phyloP scores from a whole-genome alignment of 2,888 invertebrate genomes.

The Stenodema calcarata region DNA sequence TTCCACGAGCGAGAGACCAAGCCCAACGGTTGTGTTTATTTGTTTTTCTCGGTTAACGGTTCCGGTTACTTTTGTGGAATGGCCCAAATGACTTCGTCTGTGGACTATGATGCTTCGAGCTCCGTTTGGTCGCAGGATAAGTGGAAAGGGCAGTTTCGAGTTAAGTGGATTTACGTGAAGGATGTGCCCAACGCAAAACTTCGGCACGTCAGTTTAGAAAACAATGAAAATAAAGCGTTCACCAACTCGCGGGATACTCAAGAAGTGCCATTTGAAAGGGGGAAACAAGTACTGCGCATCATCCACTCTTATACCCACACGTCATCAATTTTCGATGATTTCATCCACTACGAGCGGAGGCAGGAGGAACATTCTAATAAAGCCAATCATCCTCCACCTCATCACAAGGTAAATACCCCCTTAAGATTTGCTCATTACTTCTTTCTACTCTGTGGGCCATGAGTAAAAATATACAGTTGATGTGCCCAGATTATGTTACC shows the following conservation, averaged over 20 bases:
- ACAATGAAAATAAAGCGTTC: constrained; percentile 98
- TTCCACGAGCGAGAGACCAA: constrained; percentile 82
- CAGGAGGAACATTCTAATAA: constrained; percentile 85
- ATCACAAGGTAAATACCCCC: constrained; percentile 58
- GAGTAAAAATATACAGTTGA: too few species aligned
- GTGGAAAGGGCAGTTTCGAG: constrained; percentile 97
- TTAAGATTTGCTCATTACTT: too few species aligned
- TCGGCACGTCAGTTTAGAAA: constrained; percentile 93
- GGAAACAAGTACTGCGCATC: constrained; percentile 89
- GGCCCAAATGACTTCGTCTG: constrained; percentile 95
- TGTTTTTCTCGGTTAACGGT: constrained; percentile 96
- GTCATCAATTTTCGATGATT: constrained; percentile 98
- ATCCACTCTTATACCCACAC: constrained; percentile 90
- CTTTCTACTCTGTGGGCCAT: too few species aligned
- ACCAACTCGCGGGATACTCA: constrained; percentile 98
- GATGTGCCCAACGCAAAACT: constrained; percentile 93
- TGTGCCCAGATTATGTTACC: too few species aligned
- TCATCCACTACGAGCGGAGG: constrained; percentile 93
- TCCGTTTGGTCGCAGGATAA: constrained; percentile 99
- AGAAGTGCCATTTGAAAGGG: constrained; percentile 93
- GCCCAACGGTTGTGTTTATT: constrained; percentile 78
- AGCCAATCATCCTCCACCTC: constrained; percentile 57
- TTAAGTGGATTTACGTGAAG: constrained; percentile 98
- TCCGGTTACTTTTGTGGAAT: constrained; percentile 99
- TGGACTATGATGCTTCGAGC: constrained; percentile 92